Evolutionary conservation across 2,797 vertebrate species (phyloP), one percentile per base, ranked within the genome.

Genomic region (Oceanodroma leucorhoa): DNA sequence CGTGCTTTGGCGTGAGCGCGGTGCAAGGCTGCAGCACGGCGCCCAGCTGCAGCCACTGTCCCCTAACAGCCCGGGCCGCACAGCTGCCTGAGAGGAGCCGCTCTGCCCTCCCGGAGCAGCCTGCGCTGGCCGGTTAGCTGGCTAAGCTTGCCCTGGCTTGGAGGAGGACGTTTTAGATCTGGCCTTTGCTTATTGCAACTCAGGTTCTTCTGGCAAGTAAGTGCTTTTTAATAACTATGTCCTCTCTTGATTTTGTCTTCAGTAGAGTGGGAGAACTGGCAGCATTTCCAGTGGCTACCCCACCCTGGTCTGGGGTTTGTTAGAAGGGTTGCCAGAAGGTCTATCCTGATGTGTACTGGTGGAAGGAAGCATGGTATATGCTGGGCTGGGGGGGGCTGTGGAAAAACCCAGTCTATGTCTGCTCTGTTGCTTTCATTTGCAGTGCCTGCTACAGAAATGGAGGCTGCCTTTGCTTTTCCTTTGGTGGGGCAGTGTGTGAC

Each of bases 181-280:
- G 70, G 14, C 8, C 38, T 43, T 36, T 18, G 5, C 17, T 27
- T 10, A 3, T 10, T 61, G 61, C n/a, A 55, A 0, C 45, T 48
- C 0, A 0, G 14, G 15, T 60, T 83, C 76, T 81, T 46, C 79
- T 83, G 60, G 45, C 48, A 81, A 79, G 51, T 75, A 41, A 83
- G 65, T 64, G 27, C 24, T 60, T 78, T 71, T 79, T 57, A 48
- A 7, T 73, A 70, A 22, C 21, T 48, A 0, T 16, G 1, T 21
- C 75, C 27, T 73, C 14, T 60, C 48, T 32, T 50, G 22, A 10
- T 69, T 85, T 70, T 53, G 27, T 38, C 43, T 66, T 76, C 0
- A 1, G 1, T 10, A 11, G 60, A 20, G 60, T 6, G 30, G 50
- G 72, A 53, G 45, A 18, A 18, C 36, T 58, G 58, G 50, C 27